Evolutionary conservation across 2,113 vertebrate species (phyloP).

Genomic region (Zapornia atra): DNA sequence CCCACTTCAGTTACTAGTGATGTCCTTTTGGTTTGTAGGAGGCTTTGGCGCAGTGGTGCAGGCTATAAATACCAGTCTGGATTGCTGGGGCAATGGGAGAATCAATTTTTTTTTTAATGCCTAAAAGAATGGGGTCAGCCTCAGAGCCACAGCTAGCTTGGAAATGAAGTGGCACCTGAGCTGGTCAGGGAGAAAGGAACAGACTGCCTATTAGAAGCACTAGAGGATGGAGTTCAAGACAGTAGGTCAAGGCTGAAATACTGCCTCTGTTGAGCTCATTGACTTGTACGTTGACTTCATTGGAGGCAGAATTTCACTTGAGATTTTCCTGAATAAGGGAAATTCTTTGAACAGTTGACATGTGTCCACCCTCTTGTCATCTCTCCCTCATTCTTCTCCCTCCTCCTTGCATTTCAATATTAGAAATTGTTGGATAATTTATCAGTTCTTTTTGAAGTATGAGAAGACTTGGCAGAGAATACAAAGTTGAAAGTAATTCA

Average conservation of each 20-base stretch:
- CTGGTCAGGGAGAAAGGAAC: not conserved
- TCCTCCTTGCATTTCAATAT: conserved; percentile 29
- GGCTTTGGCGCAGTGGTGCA: not conserved
- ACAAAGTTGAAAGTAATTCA: not conserved
- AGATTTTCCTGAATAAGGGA: conserved; percentile 42
- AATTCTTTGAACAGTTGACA: not conserved
- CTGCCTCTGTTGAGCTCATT: not conserved
- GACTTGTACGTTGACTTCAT: not conserved
- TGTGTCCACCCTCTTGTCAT: conserved; percentile 9
- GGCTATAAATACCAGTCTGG: not conserved
- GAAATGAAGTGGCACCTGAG: not conserved
- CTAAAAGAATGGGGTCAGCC: not conserved
- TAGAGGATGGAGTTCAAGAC: not conserved
- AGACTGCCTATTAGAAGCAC: not conserved
- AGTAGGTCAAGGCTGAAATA: not conserved
- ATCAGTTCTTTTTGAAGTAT: conserved; percentile 15
- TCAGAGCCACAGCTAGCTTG: not conserved
- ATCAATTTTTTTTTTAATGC: not conserved
- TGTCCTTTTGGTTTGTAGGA: not conserved
- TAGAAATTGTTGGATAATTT: conserved; percentile 46
- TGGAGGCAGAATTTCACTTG: not conserved
- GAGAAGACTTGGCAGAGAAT: conserved; percentile 27
- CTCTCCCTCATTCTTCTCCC: conserved; percentile 1
- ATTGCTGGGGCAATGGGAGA: not conserved
- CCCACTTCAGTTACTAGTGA: not conserved